These are phyloP conservation scores for Calliopsis andreniformis DNA, from an alignment of 1,140 invertebrate species.

Conservation along the genomic window DNA sequence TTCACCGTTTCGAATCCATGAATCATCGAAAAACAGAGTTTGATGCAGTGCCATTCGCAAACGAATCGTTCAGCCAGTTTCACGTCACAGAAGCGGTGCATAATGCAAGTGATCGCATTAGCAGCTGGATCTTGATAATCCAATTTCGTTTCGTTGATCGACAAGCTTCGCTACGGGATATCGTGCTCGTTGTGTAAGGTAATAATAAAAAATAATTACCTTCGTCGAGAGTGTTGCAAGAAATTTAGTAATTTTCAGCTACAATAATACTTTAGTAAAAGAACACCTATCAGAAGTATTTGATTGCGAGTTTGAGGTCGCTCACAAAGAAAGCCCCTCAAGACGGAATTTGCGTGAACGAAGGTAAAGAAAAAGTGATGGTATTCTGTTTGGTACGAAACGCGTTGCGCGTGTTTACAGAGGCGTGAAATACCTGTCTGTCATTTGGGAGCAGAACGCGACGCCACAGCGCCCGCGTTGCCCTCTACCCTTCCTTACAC, in stretches of 20 bases:
- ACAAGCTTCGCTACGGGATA: background rate
- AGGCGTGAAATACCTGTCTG: background rate
- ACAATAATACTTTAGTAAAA: no score
- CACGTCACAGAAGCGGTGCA: slow-evolving; percentile 1
- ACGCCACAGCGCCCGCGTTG: slow-evolving; percentile 25
- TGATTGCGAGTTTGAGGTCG: no score
- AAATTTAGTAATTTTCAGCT: no score
- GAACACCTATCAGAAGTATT: no score
- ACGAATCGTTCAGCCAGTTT: background rate
- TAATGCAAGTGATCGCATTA: background rate
- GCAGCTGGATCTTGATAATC: slow-evolving; percentile 4
- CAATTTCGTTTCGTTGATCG: background rate
- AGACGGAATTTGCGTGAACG: no score
- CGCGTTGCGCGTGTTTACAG: background rate
- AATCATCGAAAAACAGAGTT: background rate
- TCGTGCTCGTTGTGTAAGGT: no score
- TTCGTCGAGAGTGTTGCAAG: no score
- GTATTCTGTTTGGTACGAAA: background rate
- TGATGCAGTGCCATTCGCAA: background rate
- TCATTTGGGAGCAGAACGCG: slow-evolving; percentile 16
- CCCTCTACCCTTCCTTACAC: slow-evolving; percentile 31
- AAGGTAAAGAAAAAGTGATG: background rate
- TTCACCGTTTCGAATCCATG: background rate
- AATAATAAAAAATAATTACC: no score
- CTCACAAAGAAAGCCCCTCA: no score